Evolutionary conservation across 2,113 vertebrate species (phyloP), one percentile per base, ranked within the genome.

Genomic region (Pleuronectes platessa): DNA sequence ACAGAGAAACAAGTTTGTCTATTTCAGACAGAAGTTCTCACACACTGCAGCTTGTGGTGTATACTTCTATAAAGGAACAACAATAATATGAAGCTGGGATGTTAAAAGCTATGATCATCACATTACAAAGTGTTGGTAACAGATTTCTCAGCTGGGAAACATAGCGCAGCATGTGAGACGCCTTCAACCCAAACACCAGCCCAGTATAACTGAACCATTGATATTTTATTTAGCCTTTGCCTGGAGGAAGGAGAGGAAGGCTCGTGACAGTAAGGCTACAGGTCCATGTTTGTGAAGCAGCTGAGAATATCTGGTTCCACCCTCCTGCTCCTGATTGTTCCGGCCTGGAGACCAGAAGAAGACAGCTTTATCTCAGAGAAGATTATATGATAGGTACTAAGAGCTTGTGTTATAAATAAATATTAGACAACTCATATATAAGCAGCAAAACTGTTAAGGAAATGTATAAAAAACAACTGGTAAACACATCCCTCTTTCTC

Each of bases 261-360:
- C 83, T 78, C 53, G 78, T 88, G 88, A 84, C 71, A 79, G 47
- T 51, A 65, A 67, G 55, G 74, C 49, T 70, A 66, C 71, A 35
- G 21, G 59, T 81, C 78, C 21, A 55, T 1, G 27, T 31, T 7
- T 31, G 2, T 58, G 12, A 67, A 59, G 5, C 63, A 69, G 76
- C 72, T 82, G 68, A 74, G 35, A 45, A 45, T 56, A 54, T 70
- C 6, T 7, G 71, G 74, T 49, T 7, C 31, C 45, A 20, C 15
- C 13, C 63, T 51, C 3, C 5, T 10, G 47, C 47, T 51, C 15
- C 40, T 23, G 55, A n/a, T n/a, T 15, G 35, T 20, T 20, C 21
- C 58, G 31, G 51, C 14, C 31, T 58, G 54, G 68, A 60, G 45
- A 61, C 5, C 42, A 21, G 64, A 26, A 24, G 66, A 11, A 68